Evolutionary conservation across 2,113 vertebrate species (phyloP).

Genomic region (Quiscalus mexicanus): DNA sequence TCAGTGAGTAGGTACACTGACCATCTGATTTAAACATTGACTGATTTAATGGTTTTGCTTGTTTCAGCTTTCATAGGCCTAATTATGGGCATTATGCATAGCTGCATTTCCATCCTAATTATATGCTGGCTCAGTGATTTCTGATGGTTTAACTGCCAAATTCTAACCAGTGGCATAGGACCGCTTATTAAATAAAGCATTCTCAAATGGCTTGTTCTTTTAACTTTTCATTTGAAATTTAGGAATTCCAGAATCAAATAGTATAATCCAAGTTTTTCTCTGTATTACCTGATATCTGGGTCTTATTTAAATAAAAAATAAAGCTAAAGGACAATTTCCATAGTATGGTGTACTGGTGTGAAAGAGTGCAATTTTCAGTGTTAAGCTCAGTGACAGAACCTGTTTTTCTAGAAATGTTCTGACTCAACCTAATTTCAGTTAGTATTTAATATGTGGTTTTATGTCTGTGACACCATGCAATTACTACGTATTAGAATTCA

Average conservation of each 20-base stretch:
- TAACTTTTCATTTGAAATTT: not conserved
- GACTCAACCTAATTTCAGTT: not conserved
- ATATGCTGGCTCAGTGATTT: not conserved
- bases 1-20: not conserved
- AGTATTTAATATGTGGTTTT: not conserved
- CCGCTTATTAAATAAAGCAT: not conserved
- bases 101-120: not conserved
- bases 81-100: not conserved
- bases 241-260: not conserved
- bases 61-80: not conserved
- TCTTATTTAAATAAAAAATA: not conserved
- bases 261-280: not conserved
- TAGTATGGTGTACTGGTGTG: not conserved
- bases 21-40: not conserved
- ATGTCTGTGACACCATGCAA: not conserved
- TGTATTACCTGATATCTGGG: not conserved
- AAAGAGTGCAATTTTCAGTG: not conserved
- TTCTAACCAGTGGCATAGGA: not conserved
- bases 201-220: not conserved
- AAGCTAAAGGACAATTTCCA: not conserved
- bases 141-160: not conserved
- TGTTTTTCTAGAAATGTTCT: not conserved
- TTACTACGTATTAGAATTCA: not conserved
- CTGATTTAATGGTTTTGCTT: not conserved
- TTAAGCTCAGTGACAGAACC: not conserved